phyloP scores from a whole-genome alignment of 2,113 vertebrate genomes.

The Aptenodytes patagonicus region DNA sequence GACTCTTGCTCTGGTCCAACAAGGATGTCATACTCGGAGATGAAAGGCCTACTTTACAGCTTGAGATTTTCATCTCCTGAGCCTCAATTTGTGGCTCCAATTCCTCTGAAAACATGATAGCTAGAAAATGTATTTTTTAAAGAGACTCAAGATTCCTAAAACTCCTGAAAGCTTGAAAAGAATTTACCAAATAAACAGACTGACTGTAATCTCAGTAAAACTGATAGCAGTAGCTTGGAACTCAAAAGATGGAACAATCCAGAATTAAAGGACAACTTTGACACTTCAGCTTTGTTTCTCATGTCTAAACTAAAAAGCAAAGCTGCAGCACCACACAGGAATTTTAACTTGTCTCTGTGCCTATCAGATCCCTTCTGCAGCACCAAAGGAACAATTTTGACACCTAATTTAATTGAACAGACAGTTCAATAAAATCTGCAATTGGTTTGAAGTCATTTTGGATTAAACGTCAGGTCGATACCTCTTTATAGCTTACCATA shows the following conservation, averaged over 20 bases:
- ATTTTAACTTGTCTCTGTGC: not conserved
- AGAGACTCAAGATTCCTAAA: not conserved
- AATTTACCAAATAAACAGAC: not conserved
- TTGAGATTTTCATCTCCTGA: not conserved
- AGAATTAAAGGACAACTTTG: not conserved
- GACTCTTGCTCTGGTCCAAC: not conserved
- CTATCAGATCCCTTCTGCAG: constrained; percentile 3
- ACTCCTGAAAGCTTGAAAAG: not conserved
- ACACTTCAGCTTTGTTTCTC: not conserved
- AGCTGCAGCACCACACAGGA: not conserved
- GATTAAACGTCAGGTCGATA: constrained; percentile 29
- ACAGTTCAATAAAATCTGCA: constrained; percentile 51
- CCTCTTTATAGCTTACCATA: not conserved
- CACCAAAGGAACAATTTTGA: not conserved
- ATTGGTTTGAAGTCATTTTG: constrained; percentile 33
- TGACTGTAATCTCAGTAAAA: not conserved
- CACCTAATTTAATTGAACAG: constrained; percentile 45
- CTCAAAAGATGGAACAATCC: not conserved
- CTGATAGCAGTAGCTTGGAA: not conserved
- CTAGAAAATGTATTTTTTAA: not conserved
- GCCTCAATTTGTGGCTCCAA: not conserved
- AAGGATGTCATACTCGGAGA: not conserved
- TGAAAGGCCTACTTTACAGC: not conserved
- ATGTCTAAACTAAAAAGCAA: not conserved
- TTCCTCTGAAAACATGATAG: not conserved